Conservation (phyloP, 2,888 invertebrate genomes). For the Scaptomyza reducta region DNA sequence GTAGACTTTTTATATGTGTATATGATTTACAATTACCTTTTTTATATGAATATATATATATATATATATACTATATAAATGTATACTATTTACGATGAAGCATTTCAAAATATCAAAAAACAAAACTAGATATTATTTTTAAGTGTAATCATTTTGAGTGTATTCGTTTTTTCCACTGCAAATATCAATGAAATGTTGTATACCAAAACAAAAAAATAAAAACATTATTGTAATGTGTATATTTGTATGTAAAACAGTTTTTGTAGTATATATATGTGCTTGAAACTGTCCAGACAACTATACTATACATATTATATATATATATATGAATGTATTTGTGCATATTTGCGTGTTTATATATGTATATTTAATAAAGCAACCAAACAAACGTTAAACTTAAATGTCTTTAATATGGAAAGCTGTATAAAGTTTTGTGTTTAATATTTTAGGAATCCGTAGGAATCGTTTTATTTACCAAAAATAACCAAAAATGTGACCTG, state of each 20-base stretch:
- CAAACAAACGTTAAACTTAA: constrained; percentile 8
- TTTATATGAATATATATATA: constrained; percentile 61
- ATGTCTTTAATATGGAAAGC: not conserved
- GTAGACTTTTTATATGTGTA: constrained; percentile 68
- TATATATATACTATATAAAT: constrained; percentile 25
- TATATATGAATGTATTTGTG: constrained; percentile 9
- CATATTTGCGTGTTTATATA: constrained; percentile 33
- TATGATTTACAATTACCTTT: constrained; percentile 66
- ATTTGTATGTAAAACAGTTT: constrained; percentile 24
- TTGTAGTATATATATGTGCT: constrained; percentile 35
- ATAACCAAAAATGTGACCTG: constrained; percentile 11
- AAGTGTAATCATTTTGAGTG: constrained; percentile 25
- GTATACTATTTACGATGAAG: constrained; percentile 37
- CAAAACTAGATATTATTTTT: constrained; percentile 40
- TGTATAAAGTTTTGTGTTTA: not conserved
- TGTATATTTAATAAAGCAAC: constrained; percentile 29
- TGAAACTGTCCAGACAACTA: constrained; percentile 32
- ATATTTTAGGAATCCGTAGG: not conserved
- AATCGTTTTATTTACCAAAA: constrained; percentile 37
- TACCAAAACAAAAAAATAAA: constrained; percentile 34
- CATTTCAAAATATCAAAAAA: constrained; percentile 57
- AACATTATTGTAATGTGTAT: constrained; percentile 11
- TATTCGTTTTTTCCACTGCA: constrained; percentile 11
- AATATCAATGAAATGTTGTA: constrained; percentile 54
- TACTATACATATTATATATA: not conserved